These are phyloP conservation scores for Myotis lucifugus DNA, from an alignment of 2,113 vertebrate genomes.

Conservation along the genomic window DNA sequence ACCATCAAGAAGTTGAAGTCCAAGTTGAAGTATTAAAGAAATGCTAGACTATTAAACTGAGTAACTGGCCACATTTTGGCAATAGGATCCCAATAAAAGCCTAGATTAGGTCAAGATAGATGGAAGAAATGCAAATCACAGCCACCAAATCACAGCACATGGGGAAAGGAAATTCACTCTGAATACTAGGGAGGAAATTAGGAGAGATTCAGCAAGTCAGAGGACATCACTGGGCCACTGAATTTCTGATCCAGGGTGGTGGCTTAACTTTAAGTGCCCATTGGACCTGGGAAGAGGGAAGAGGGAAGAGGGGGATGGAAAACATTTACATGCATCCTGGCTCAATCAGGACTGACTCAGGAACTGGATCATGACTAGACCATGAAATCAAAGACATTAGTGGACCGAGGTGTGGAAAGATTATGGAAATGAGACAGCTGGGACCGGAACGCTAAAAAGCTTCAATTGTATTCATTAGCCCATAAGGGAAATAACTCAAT, in stretches of 20 bases:
- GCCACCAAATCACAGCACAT: not conserved
- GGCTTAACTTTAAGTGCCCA: not conserved
- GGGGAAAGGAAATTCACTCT: not conserved
- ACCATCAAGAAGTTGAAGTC: not conserved
- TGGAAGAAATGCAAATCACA: not conserved
- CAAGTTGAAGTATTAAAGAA: not conserved
- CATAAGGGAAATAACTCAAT: not conserved
- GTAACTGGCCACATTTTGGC: not conserved
- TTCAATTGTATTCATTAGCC: not conserved
- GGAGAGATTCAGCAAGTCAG: not conserved
- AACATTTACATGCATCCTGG: fast-evolving
- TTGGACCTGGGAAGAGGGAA: not conserved
- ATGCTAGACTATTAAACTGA: not conserved
- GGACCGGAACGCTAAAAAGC: not conserved
- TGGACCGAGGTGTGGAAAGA: not conserved
- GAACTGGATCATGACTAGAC: not conserved
- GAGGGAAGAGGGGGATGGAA: not conserved
- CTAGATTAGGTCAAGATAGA: not conserved
- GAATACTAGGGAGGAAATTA: fast-evolving
- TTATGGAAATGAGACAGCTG: not conserved
- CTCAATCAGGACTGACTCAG: not conserved
- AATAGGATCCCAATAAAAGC: not conserved
- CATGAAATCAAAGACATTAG: not conserved
- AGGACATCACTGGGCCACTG: not conserved
- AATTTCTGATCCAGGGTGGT: not conserved